These are phyloP conservation scores for Dermolepida albohirtum DNA, from an alignment of 2,888 invertebrate species.

Conservation along the genomic window DNA sequence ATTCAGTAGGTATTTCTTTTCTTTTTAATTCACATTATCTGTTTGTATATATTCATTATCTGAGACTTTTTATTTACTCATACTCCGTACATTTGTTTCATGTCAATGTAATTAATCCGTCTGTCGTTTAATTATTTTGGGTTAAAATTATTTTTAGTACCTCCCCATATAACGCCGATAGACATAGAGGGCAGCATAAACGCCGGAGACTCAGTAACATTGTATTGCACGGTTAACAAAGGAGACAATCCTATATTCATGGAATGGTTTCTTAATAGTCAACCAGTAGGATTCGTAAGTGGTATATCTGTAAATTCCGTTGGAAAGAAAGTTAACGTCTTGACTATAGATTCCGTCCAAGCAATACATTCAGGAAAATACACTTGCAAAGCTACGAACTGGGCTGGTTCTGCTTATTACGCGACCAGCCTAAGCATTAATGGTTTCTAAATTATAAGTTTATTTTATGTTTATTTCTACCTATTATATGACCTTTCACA, in stretches of 20 bases:
- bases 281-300: constrained; percentile 69
- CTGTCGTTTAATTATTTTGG: neutral
- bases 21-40: too few relatives aligned
- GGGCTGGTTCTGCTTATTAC: constrained; percentile 69
- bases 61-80: too few relatives aligned
- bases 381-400: constrained; percentile 77
- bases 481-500: constrained; percentile 70
- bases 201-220: constrained; percentile 73
- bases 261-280: constrained; percentile 71
- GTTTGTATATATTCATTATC: too few relatives aligned
- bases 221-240: constrained; percentile 77
- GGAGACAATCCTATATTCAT: constrained; percentile 64
- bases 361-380: constrained; percentile 79
- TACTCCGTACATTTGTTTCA: too few relatives aligned
- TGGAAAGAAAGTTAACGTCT: constrained; percentile 71
- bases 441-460: constrained; percentile 64
- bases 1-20: too few relatives aligned
- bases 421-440: constrained; percentile 73
- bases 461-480: constrained; percentile 17
- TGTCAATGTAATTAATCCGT: too few relatives aligned
- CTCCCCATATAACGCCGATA: constrained; percentile 70
- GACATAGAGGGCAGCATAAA: constrained; percentile 68
- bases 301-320: constrained; percentile 72
- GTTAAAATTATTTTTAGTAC: constrained; percentile 52
- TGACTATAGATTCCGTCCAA: constrained; percentile 73